Base-by-base conservation (phyloP, 2,113 vertebrate species). In the Madoqua kirkii region DNA sequence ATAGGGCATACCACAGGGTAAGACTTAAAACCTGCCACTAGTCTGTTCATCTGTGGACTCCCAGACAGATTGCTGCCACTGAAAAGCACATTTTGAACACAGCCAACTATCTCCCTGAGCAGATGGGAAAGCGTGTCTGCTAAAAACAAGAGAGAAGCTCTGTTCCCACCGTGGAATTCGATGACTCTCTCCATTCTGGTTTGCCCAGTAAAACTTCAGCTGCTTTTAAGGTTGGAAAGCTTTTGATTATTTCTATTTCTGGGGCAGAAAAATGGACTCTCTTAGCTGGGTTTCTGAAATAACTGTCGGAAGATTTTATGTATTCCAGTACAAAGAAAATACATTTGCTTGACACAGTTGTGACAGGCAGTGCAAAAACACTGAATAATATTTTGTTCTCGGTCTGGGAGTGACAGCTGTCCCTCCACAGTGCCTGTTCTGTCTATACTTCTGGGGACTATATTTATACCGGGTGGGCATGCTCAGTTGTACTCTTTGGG, bases 231-330 rank as follows among this genome's bases (percentile, higher is more conserved):
- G 87, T 55, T 91, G 67, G 78, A 79, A 50, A 57, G 74, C 87
- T 98, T 98, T 94, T 31, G 83, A 85, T 93, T 93, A 71, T 95
- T 97, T 98, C 96, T 97, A 91, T 96, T 96, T 97, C 78, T 74
- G 93, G 89, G 96, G 55, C 23, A 97, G 76, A 96, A 93, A 93
- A 89, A 97, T 67, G 15, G 52, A 85, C 96, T 95, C 78, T 92
- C 96, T 89, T 19, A 90, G 48, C 62, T 45, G 31, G n/a, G 52
- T 62, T 74, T 60, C 50, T 95, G 76, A 93, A 89, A 96, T 88
- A 93, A 87, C 83, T n/a, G 64, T 84, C 52, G 85, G 87, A 83
- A 92, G 92, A 57, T 19, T 91, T 79, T 64, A 71, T 27, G 57
- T 67, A 64, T 92, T 95, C 86, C 71, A 71, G 62, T n/a, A 62